Base-by-base conservation (phyloP, 2,888 invertebrate genomes). In the Leucophenga montana region DNA sequence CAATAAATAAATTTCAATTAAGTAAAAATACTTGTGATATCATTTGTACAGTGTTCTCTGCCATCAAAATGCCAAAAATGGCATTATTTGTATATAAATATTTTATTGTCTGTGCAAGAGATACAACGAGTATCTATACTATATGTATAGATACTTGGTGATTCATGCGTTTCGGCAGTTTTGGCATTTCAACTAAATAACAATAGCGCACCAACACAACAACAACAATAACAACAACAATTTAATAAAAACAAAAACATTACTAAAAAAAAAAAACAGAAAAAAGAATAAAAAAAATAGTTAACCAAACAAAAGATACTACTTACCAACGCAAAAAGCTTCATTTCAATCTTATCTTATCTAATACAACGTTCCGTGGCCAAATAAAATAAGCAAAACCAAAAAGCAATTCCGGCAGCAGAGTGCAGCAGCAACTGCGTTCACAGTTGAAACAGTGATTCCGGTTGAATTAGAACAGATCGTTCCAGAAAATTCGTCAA, bases 341-440 rank as follows among this genome's bases (percentile, higher is more conserved):
- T 48, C 48, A 48, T 8, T 48, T 48, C 48, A 16, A 18, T n/a
- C 50, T 50, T 50, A 50, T 50, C 50, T 50, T 11, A 50, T 50
- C 50, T 16, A n/a, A n/a, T 11, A 50, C 14, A 18, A 50, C 4
- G 50, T 50, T 50, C 50, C 16, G 16, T 50, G 50, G 50, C 50
- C 1, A 18, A 50, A 18, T 1, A 1, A 50, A 50, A 39, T 11
- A 16, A n/a, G 13, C 50, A n/a, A 13, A 50, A 14, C 18, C 5
- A 33, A 3, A 39, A 11, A 39, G 11, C 8, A 39, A 39, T 39
- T 39, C 39, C 50, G 18, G 50, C 50, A n/a, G 13, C 16, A 13
- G 16, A 3, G 13, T 39, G 50, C 50, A 50, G 50, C 16, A n/a
- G n/a, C n/a, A n/a, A n/a, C 22, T 56, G 56, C 27, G 22, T 69